Base-by-base conservation (phyloP, 2,888 invertebrate genomes). In the Drosophila acutilabella region DNA sequence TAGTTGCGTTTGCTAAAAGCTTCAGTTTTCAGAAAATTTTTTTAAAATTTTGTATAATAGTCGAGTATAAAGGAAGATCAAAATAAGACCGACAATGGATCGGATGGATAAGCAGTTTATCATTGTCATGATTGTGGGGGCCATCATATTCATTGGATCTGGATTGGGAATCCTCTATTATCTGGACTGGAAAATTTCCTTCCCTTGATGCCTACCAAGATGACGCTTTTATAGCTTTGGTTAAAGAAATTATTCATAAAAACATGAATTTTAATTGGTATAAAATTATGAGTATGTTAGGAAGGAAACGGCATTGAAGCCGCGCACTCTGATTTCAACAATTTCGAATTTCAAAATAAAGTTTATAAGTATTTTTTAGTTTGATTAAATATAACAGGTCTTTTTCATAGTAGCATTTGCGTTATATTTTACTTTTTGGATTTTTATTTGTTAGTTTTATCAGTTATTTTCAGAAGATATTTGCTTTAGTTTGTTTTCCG, bases 1-100 rank as follows among this genome's bases (percentile, higher is more conserved):
- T 33, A 56, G 54, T 23, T 44, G 20, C 20, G 44, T 56, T 56
- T 56, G 54, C 54, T 36, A 14, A 44, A 20, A 20, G 33, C 14
- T 56, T 36, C 10, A 36, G 36, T 14, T 20, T 36, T 30, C 30
- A 30, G 30, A 30, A 13, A 36, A 36, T 13, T 13, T 13, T 36
- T 36, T 36, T 6, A 36, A 44, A 44, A 20, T 54, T 8, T 8
- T 8, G 18, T 20, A 18, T 20, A n/a, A n/a, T 36, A 36, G 50
- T 33, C 33, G 33, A 36, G 33, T 50, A 44, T 18, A 8, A 50
- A 50, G 11, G 30, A 0, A n/a, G 14, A n/a, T 23, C 47, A 47
- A n/a, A 40, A 50, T 50, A 40, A 50, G 50, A 50, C 30, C 58
- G 40, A 8, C 20, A 33, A 2, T 57, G 3, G 23, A 1, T 38